Conservation (phyloP, 2,797 vertebrate genomes). For the Florisuga fusca region DNA sequence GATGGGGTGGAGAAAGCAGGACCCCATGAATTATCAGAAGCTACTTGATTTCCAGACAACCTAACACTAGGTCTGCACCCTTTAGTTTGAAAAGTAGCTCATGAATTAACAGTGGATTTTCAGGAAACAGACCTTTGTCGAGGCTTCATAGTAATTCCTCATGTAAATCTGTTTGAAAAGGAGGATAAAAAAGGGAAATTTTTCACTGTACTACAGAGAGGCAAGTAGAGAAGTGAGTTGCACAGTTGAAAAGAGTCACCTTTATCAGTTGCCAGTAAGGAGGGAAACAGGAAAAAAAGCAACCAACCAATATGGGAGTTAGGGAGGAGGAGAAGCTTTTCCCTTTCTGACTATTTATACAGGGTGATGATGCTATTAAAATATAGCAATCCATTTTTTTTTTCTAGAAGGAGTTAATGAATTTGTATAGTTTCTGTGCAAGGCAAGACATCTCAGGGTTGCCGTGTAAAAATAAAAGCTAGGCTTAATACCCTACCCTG, state of each 20-base stretch:
- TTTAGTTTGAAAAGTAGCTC: slow-evolving; percentile 30
- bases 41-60: slow-evolving; percentile 36
- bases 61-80: background rate
- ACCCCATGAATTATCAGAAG: background rate
- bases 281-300: slow-evolving; percentile 6
- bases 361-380: slow-evolving; percentile 65
- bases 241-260: slow-evolving; percentile 19
- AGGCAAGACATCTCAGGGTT: slow-evolving; percentile 70
- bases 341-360: slow-evolving; percentile 64
- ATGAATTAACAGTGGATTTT: slow-evolving; percentile 30
- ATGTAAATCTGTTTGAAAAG: slow-evolving; percentile 30
- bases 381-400: slow-evolving; percentile 56
- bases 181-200: slow-evolving; percentile 36
- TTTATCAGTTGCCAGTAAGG: slow-evolving; percentile 14
- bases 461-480: slow-evolving; percentile 72
- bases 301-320: background rate
- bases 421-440: slow-evolving; percentile 64
- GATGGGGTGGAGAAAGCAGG: slow-evolving; percentile 46
- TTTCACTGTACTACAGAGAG: slow-evolving; percentile 41
- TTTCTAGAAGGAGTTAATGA: slow-evolving; percentile 67
- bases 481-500: slow-evolving; percentile 67
- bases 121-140: slow-evolving; percentile 33
- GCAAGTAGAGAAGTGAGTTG: slow-evolving; percentile 44
- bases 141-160: slow-evolving; percentile 51
- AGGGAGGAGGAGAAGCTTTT: slow-evolving; percentile 20